Evolutionary conservation across 2,113 vertebrate genomes (phyloP).

Genomic region (Callospermophilus lateralis): DNA sequence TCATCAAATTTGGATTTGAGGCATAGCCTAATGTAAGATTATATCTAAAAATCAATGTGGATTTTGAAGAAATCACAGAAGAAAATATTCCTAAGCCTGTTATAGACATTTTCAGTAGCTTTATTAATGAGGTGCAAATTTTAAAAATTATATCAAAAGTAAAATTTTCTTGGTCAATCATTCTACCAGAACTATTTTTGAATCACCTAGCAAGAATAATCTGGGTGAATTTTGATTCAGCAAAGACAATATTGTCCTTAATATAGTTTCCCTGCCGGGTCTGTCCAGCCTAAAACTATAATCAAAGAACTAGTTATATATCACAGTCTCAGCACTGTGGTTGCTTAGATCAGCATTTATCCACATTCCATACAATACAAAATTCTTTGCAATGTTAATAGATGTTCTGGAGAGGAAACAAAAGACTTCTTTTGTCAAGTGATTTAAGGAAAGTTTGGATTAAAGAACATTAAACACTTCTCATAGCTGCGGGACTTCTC

Average conservation of each 20-base stretch:
- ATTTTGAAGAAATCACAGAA: background rate
- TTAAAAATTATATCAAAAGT: background rate
- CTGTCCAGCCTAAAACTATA: background rate
- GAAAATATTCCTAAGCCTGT: background rate
- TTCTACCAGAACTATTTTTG: background rate
- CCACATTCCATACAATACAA: constrained; percentile 13
- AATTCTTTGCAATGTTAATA: constrained; percentile 7
- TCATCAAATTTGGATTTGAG: background rate
- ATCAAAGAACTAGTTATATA: background rate
- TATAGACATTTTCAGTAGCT: constrained; percentile 6
- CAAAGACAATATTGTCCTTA: background rate
- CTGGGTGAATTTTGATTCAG: background rate
- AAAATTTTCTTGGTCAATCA: constrained; percentile 23
- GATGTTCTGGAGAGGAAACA: background rate
- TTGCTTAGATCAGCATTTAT: background rate
- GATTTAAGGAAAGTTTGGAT: constrained; percentile 6
- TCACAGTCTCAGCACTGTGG: background rate
- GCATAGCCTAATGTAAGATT: background rate
- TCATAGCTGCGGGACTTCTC: background rate
- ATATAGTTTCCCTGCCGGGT: background rate
- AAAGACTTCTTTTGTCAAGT: background rate
- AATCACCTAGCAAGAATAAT: background rate
- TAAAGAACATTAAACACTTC: constrained; percentile 27
- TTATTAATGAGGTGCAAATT: background rate
- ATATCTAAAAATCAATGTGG: background rate